Percentiles rank a stretch among this genome's conserved stretches.
Conservation (phyloP, 37 sponge, comb jelly and placozoan species). For the Aplysina aerophoba region DNA sequence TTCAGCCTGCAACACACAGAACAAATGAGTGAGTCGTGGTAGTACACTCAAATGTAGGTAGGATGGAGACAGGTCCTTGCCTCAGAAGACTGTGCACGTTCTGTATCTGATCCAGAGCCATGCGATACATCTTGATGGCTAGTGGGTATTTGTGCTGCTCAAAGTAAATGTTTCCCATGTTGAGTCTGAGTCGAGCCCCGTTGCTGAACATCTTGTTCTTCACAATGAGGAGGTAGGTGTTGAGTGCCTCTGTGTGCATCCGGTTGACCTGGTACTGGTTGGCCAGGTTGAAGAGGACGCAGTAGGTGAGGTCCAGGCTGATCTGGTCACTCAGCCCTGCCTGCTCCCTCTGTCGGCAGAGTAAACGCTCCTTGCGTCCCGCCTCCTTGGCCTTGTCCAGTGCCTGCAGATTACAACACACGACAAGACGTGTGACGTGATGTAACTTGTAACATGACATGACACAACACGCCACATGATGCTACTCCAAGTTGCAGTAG, state of each 20-base stretch:
- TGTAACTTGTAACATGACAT: neutral
- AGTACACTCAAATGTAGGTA: neutral
- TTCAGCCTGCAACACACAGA: slow-evolving; percentile 57
- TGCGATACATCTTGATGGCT: slow-evolving; percentile 97
- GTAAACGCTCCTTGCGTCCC: slow-evolving; percentile 85
- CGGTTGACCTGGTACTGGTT: slow-evolving; percentile 84
- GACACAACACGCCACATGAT: neutral
- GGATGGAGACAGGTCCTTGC: neutral
- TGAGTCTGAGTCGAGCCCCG: slow-evolving; percentile 91
- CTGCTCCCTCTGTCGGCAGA: slow-evolving; percentile 87
- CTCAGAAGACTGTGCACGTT: slow-evolving; percentile 75
- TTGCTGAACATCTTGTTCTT: slow-evolving; percentile 95
- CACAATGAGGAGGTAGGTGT: slow-evolving; percentile 93
- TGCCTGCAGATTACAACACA: slow-evolving; percentile 61
- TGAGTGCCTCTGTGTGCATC: slow-evolving; percentile 86
- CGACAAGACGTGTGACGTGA: neutral
- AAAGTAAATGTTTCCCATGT: slow-evolving; percentile 97
- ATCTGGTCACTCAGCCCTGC: slow-evolving; percentile 69
- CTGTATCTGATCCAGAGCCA: slow-evolving; percentile 95
- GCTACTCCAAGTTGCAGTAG: neutral
- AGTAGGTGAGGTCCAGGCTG: slow-evolving; percentile 93
- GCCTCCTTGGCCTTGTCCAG: slow-evolving; percentile 96
- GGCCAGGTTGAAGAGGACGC: slow-evolving; percentile 90
- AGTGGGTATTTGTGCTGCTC: slow-evolving; percentile 91
- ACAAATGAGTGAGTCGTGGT: neutral